phyloP scores from a whole-genome alignment of 1,140 invertebrate genomes.

The Sipha flava region DNA sequence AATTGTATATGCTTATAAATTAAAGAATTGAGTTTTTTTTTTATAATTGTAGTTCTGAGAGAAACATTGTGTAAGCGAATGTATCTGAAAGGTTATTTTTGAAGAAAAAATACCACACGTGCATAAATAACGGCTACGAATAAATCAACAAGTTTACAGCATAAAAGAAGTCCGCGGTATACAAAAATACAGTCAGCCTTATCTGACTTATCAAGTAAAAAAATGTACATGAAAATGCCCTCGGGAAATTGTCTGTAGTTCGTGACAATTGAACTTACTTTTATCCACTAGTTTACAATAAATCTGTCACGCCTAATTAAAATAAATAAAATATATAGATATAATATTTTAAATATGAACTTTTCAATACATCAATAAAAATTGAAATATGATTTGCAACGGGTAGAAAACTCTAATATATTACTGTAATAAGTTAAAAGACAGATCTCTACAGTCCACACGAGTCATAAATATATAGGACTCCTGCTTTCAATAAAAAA shows the following conservation, averaged over 20 bases:
- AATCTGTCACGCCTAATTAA: background rate
- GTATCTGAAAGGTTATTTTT: background rate
- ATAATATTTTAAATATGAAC: background rate
- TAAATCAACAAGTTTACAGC: slow-evolving; percentile 17
- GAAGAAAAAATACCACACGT: background rate
- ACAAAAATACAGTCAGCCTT: background rate
- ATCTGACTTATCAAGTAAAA: background rate
- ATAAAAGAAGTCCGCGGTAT: background rate
- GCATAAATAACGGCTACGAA: background rate
- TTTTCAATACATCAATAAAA: background rate
- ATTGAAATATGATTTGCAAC: background rate
- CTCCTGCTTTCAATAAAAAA: too few species aligned
- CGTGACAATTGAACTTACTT: background rate
- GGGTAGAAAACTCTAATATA: background rate
- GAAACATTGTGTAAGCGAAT: background rate
- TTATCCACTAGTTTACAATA: background rate
- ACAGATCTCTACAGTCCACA: too few species aligned
- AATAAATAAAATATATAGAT: background rate
- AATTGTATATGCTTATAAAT: too few species aligned
- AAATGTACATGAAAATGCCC: background rate
- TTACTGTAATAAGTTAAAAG: background rate
- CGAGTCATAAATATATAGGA: too few species aligned
- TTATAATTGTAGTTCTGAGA: background rate
- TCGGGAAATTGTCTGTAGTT: background rate
- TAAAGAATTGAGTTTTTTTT: too few species aligned